A percentile compares a stretch with the other conserved stretches of the same genome.
Evolutionary conservation across 2,888 invertebrate genomes (phyloP).

Genomic region (Diplolepis rosae): DNA sequence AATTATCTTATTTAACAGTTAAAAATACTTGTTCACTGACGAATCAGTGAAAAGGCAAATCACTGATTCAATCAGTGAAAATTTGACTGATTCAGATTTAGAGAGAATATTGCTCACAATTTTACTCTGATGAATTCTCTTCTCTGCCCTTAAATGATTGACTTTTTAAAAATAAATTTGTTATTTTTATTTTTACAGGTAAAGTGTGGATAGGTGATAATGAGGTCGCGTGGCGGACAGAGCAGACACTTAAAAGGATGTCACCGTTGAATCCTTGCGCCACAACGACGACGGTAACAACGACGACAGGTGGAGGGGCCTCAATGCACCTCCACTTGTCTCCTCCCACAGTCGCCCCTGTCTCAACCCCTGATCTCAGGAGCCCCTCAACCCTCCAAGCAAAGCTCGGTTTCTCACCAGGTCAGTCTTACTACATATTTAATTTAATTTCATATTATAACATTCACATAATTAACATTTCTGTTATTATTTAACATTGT

Average conservation of each 20-base stretch:
- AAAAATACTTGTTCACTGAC: too few relatives aligned
- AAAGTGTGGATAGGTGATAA: conserved; percentile 70
- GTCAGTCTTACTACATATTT: conserved; percentile 58
- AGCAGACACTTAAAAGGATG: conserved; percentile 66
- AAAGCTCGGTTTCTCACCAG: conserved; percentile 68
- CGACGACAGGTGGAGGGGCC: conserved; percentile 61
- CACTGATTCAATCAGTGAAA: too few relatives aligned
- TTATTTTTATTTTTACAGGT: conserved; percentile 53
- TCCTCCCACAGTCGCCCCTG: conserved; percentile 66
- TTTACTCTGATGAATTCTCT: too few relatives aligned
- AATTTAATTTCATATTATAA: not conserved
- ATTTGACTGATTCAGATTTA: too few relatives aligned
- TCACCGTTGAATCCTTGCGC: conserved; percentile 62
- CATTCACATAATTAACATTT: too few relatives aligned
- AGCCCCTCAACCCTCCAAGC: conserved; percentile 66
- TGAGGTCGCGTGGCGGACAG: conserved; percentile 69
- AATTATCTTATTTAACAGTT: too few relatives aligned
- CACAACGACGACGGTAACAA: conserved; percentile 54
- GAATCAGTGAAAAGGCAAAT: too few relatives aligned
- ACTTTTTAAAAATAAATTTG: not conserved
- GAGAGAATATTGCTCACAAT: too few relatives aligned
- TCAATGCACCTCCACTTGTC: conserved; percentile 68
- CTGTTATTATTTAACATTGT: not conserved
- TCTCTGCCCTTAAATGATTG: too few relatives aligned
- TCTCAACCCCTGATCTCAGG: conserved; percentile 67